A percentile compares a stretch with the other conserved stretches of the same genome.
Conservation (phyloP, 1,140 invertebrate species). For the Notospermus geniculatus region DNA sequence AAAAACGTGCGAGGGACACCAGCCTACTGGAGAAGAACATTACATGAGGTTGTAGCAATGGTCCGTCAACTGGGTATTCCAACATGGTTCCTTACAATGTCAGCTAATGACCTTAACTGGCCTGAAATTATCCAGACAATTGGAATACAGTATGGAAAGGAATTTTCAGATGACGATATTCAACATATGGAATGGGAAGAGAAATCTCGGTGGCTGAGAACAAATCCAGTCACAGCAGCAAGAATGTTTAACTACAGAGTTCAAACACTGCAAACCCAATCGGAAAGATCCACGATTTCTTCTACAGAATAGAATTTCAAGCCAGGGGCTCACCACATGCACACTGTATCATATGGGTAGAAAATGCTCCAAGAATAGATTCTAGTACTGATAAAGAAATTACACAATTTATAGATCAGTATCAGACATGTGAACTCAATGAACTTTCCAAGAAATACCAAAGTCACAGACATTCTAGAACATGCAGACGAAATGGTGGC, state of each 20-base stretch:
- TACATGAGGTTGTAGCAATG: not conserved
- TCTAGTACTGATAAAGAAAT: too few relatives aligned
- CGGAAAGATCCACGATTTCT: constrained; percentile 20
- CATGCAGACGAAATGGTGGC: too few relatives aligned
- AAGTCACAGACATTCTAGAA: too few relatives aligned
- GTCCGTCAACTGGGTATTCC: constrained; percentile 6
- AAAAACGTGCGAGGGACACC: constrained; percentile 8
- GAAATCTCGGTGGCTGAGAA: constrained; percentile 10
- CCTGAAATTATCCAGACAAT: constrained; percentile 16
- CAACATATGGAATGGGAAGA: not conserved
- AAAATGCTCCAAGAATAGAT: too few relatives aligned
- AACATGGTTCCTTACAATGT: constrained; percentile 3
- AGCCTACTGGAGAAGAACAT: not conserved
- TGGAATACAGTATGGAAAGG: constrained; percentile 13
- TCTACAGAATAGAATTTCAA: constrained; percentile 23
- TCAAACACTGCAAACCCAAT: constrained; percentile 11
- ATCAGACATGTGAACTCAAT: too few relatives aligned
- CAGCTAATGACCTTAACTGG: constrained; percentile 9
- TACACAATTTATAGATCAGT: too few relatives aligned
- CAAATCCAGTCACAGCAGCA: constrained; percentile 23
- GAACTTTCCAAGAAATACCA: too few relatives aligned
- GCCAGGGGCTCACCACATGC: constrained; percentile 14
- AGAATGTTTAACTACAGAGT: constrained; percentile 23
- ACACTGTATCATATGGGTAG: too few relatives aligned
- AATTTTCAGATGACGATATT: constrained; percentile 1